Percentiles rank a stretch among this genome's conserved stretches.
phyloP scores from a whole-genome alignment of 2,797 vertebrate species.

The Squalus acanthias region DNA sequence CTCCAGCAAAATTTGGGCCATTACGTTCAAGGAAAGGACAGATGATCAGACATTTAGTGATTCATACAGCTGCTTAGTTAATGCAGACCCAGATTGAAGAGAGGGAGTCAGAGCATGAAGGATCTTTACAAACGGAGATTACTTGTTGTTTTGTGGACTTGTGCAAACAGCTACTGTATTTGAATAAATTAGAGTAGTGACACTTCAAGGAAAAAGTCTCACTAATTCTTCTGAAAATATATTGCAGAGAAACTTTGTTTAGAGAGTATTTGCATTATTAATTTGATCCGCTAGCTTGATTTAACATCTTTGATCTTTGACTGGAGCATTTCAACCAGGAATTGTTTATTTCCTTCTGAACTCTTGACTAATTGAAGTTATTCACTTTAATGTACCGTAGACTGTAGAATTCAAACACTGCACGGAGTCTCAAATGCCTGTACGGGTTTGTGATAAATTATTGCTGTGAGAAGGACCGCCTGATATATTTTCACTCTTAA shows the following conservation, averaged over 20 bases:
- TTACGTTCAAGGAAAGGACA: too few relatives aligned
- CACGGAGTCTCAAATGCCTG: neutral
- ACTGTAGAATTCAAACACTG: neutral
- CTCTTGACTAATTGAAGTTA: neutral
- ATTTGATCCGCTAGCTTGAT: neutral
- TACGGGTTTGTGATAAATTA: neutral
- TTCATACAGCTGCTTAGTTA: too few relatives aligned
- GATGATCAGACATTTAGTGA: too few relatives aligned
- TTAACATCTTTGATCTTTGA: neutral
- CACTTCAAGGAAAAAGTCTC: neutral
- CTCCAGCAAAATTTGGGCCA: too few relatives aligned
- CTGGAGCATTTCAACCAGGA: neutral
- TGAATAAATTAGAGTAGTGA: neutral
- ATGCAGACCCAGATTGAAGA: too few relatives aligned
- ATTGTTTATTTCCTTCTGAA: neutral
- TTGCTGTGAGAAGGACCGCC: neutral
- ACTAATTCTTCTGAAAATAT: neutral
- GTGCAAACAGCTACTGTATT: too few relatives aligned
- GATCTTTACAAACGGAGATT: too few relatives aligned
- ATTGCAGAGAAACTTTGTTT: neutral
- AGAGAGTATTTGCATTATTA: neutral
- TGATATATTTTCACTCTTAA: neutral
- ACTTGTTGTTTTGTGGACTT: too few relatives aligned
- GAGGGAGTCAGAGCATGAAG: too few relatives aligned
- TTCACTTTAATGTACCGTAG: neutral